Evolutionary conservation across 2,797 vertebrate species (phyloP), one percentile per base, ranked within the genome.

Genomic region (Amblyopsis hoosieri): DNA sequence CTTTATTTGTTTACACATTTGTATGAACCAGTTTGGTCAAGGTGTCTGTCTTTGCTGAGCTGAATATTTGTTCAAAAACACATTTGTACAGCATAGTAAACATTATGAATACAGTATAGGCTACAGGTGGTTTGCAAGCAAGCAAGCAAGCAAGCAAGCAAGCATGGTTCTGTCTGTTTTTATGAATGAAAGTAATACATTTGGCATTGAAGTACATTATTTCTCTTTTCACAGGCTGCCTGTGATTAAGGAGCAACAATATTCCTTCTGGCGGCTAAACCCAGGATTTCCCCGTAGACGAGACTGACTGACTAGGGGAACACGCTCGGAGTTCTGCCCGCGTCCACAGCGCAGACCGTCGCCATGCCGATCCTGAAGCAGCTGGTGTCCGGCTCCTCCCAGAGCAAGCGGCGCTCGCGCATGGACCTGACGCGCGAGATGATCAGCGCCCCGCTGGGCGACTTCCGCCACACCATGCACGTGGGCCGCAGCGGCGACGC

Each of bases 391-490:
- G 91, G 95, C 72, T 95, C 95, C 0, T 91, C 95, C 56, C 95
- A 96, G 80, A 94, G 95, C 42, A 99, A 98, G 79, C 95, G 96
- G 0, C 96, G 96, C 42, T 97, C 96, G 0, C 92, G 96, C 5
- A 91, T 93, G 61, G 97, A 99, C 82, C 94, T 99, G 74, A 99
- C 97, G 3, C 90, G 96, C 0, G 97, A 98, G 90, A 99, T 99
- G 97, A 99, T 99, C 91, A 99, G 97, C 0, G 96, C 97, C 0
- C 97, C 97, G 0, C 81, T 99, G 67, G 97, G 97, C 0, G 97
- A 99, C 82, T 99, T 99, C 75, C 95, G 97, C 61, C 97, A 99
- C 86, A 99, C 97, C 66, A 99, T 99, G 97, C 97, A 99, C 0
- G 97, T 99, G 29, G 97, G 97, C 17, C 93, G 96, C 14, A 95